Base-by-base conservation (phyloP, 1,140 invertebrate genomes). In the Bombus consobrinus region DNA sequence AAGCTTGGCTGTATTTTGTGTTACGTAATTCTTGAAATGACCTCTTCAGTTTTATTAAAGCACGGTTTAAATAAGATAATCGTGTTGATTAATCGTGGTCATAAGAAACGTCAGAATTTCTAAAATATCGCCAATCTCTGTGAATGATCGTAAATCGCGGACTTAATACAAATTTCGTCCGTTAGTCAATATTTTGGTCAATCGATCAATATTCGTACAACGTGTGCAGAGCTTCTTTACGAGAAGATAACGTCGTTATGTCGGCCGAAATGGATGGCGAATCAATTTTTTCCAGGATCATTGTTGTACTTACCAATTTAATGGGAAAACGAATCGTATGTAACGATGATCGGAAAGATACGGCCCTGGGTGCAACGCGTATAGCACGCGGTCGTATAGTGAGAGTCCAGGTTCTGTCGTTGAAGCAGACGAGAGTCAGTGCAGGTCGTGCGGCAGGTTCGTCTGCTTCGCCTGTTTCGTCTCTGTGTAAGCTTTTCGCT, bases 341-440 rank as follows among this genome's bases (percentile, higher is more conserved):
- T 64, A n/a, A 22, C 6, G 5, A 39, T 3, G 2, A 18, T 39
- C 8, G 6, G 18, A 12, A 2, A 32, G 59, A 28, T 81, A 81
- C 68, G 69, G 80, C 80, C 80, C 80, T 73, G 69, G 15, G 12
- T 62, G 47, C 43, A 62, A 41, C 83, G 68, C 68, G 75, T 84
- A 84, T 84, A 84, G 82, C 82, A 84, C 82, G 75, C 59, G 81
- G 41, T 43, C 43, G 74, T 78, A 71, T 66, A 77, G 82, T 43
- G 74, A 64, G 82, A 66, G 83, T 85, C 47, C 83, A 69, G 83
- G 83, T 84, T 79, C 68, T 41, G 57, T 82, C 69, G 68, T 78
- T 41, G 18, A 53, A 77, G 59, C 76, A 37, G 83, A 85, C 37
- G 83, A 43, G 39, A 85, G 76, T 71, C 83, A 85, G 83, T 79